phyloP scores from a whole-genome alignment of 2,797 vertebrate genomes.

The Smutsia temminckii region DNA sequence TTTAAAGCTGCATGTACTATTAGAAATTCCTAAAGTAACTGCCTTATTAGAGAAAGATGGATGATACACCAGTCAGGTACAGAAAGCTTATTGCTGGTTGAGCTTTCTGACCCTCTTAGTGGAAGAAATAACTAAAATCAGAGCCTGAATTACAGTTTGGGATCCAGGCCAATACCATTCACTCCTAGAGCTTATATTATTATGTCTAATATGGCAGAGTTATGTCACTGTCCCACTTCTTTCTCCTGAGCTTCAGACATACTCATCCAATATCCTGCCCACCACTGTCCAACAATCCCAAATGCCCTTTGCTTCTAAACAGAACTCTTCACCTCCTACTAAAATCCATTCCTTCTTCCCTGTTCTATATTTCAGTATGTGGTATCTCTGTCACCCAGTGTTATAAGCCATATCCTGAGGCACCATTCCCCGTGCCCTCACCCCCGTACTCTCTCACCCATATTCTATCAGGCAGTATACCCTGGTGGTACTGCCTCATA shows the following conservation, averaged over 20 bases:
- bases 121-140: conserved; percentile 25
- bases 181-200: not conserved
- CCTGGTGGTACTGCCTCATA: not conserved
- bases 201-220: not conserved
- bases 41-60: not conserved
- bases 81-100: not conserved
- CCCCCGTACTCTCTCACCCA: not conserved
- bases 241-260: not conserved
- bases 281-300: not conserved
- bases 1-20: not conserved
- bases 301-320: not conserved
- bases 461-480: not conserved
- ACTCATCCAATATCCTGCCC: not conserved
- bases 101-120: not conserved
- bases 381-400: not conserved
- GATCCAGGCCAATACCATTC: not conserved
- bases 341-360: not conserved
- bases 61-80: not conserved
- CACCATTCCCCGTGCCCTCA: not conserved
- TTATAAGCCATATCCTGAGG: not conserved
- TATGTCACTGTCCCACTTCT: not conserved
- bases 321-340: not conserved
- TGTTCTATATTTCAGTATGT: not conserved
- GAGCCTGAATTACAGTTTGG: not conserved
- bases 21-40: conserved; percentile 18